Percentiles rank a stretch among this genome's conserved stretches.
phyloP scores from a whole-genome alignment of 1,140 invertebrate genomes.

The Atta colombica region DNA sequence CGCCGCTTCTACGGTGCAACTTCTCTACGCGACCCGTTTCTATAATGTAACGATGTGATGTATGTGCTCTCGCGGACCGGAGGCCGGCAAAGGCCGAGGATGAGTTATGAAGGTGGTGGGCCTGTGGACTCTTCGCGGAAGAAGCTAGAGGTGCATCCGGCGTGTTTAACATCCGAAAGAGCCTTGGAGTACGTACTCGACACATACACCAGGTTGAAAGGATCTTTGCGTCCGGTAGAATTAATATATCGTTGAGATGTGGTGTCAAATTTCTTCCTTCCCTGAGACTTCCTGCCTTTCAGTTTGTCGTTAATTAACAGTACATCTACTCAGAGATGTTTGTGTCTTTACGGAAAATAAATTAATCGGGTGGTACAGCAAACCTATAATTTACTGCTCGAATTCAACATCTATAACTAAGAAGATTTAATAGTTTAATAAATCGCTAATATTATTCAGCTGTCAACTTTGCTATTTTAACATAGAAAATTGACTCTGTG shows the following conservation, averaged over 20 bases:
- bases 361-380: too few species aligned
- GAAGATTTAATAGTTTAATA: too few species aligned
- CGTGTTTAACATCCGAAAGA: conserved; percentile 71
- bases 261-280: conserved; percentile 8
- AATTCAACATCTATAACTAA: too few species aligned
- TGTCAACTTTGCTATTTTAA: too few species aligned
- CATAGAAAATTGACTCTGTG: too few species aligned
- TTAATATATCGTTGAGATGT: conserved; percentile 65
- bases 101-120: conserved; percentile 72
- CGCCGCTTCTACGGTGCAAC: conserved; percentile 59
- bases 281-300: background rate
- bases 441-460: too few species aligned
- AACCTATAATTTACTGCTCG: too few species aligned
- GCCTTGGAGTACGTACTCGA: conserved; percentile 55
- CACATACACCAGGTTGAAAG: conserved; percentile 42
- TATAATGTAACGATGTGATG: conserved; percentile 78
- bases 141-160: conserved; percentile 62
- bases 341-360: background rate
- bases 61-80: conserved; percentile 63
- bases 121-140: conserved; percentile 57
- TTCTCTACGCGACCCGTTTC: conserved; percentile 75
- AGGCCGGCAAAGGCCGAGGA: conserved; percentile 58
- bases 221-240: conserved; percentile 65
- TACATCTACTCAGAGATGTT: background rate
- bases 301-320: conserved; percentile 63